Evolutionary conservation across 2,113 vertebrate genomes (phyloP).

Genomic region (Pongo pygmaeus): DNA sequence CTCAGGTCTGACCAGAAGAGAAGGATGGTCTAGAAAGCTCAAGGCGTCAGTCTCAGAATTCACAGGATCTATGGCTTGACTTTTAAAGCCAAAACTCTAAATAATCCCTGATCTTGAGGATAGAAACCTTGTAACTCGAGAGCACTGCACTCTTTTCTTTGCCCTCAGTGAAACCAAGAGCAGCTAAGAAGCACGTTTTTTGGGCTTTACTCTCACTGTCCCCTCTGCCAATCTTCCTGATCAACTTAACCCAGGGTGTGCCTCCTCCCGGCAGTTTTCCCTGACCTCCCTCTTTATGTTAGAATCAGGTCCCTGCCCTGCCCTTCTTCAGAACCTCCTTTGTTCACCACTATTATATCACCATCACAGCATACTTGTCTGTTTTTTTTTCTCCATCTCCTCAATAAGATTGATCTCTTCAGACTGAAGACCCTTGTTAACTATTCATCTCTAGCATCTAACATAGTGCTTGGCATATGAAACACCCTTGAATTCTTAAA

Average conservation of each 20-base stretch:
- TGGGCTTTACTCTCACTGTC: neutral
- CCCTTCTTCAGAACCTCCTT: neutral
- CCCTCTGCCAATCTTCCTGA: fast-evolving
- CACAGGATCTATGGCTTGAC: neutral
- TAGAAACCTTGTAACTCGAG: neutral
- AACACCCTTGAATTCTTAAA: neutral
- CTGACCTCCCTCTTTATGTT: neutral
- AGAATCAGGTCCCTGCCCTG: neutral
- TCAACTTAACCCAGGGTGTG: no score
- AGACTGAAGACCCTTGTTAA: neutral
- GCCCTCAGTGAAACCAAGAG: neutral
- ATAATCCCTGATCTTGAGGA: neutral
- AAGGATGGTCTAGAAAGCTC: neutral
- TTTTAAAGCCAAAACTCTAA: neutral
- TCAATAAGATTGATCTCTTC: neutral
- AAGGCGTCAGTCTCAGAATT: neutral
- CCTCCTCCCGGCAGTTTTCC: neutral
- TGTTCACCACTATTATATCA: neutral
- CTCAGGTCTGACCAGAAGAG: neutral
- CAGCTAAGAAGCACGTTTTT: neutral
- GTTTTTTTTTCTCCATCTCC: neutral
- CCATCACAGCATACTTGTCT: neutral
- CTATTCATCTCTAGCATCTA: neutral
- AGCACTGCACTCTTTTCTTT: neutral
- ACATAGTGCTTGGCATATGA: neutral